Evolutionary conservation across 2,113 vertebrate genomes (phyloP).

Genomic region (Sceloporus tristichus): DNA sequence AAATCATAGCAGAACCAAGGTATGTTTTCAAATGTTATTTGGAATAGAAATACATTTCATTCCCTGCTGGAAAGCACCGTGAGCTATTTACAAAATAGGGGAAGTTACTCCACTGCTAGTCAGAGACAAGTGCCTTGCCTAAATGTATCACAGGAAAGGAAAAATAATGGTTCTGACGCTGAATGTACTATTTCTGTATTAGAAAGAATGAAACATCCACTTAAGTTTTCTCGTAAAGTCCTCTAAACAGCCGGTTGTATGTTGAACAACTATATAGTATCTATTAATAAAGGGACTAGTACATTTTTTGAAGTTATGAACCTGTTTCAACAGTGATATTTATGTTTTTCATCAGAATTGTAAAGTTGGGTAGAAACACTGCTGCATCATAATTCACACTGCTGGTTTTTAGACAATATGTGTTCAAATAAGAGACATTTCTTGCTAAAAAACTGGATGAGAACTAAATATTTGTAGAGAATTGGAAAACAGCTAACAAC

Average conservation of each 20-base stretch:
- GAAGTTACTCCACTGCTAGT: constrained; percentile 57
- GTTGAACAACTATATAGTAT: constrained; percentile 37
- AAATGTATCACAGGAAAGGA: constrained; percentile 51
- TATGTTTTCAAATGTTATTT: constrained; percentile 64
- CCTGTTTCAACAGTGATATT: constrained; percentile 38
- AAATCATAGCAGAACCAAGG: constrained; percentile 61
- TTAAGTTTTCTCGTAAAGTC: constrained; percentile 43
- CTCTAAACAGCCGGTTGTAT: constrained; percentile 43
- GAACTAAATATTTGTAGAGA: constrained; percentile 18
- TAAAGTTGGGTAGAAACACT: constrained; percentile 26
- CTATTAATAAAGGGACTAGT: constrained; percentile 41
- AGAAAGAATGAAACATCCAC: constrained; percentile 56
- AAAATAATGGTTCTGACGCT: constrained; percentile 52
- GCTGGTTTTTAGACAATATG: neutral
- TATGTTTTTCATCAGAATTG: constrained; percentile 50
- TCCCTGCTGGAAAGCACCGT: constrained; percentile 72
- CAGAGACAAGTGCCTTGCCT: neutral
- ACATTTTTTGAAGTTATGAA: constrained; percentile 38
- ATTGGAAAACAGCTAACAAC: constrained; percentile 34
- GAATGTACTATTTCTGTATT: constrained; percentile 50
- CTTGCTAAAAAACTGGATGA: neutral
- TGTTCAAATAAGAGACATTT: constrained; percentile 30
- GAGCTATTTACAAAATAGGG: constrained; percentile 61
- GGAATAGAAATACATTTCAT: constrained; percentile 55
- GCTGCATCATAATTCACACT: constrained; percentile 28